Base-by-base conservation (phyloP, 2,113 vertebrate species). In the Plecotus auritus region DNA sequence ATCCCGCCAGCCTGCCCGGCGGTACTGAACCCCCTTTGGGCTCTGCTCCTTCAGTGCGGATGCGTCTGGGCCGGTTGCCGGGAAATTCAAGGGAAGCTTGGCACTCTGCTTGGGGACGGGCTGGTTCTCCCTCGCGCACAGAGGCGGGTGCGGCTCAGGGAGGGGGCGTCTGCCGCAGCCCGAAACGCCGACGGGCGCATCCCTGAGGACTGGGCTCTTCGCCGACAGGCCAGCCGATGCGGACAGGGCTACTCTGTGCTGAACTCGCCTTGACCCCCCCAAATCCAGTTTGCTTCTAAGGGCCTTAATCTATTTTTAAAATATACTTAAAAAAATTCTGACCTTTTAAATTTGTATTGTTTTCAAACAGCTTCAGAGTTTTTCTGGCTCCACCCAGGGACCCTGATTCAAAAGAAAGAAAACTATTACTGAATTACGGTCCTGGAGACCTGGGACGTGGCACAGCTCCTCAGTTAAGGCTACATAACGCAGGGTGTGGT, bases 401-500 rank as follows among this genome's bases (percentile, higher is more conserved):
- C 73, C 40, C 37, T 74, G 91, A 84, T 80, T 85, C 32, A 76
- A 83, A 90, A 22, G 51, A 66, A 77, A 80, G 49, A 66, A 72
- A 88, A 51, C 30, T 26, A 49, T 42, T n/a, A 72, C 51, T 54
- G 76, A 92, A 88, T 83, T 51, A 40, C 66, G 91, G n/a, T 61
- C 35, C 80, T 56, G n/a, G 45, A 81, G 95, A 72, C 84, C 91
- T 77, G 37, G 89, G 86, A 96, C 80, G 51, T 87, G 93, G 96
- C 97, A 85, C 0, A 67, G 61, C 73, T 30, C 2, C 91, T 84
- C 66, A 0, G n/a, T 78, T 35, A 64, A n/a, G 82, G 66, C 77
- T 78, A 3, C 90, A 77, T 1, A 86, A 78, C 13, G 5, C 87
- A 47, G 95, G 95, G 94, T 85, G 94, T 96, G 95, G 94, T 47